Percentiles rank a stretch among this genome's conserved stretches.
Evolutionary conservation across 53 echinoderm and acorn worm species (phyloP).

Genomic region (Luidia sarsii): DNA sequence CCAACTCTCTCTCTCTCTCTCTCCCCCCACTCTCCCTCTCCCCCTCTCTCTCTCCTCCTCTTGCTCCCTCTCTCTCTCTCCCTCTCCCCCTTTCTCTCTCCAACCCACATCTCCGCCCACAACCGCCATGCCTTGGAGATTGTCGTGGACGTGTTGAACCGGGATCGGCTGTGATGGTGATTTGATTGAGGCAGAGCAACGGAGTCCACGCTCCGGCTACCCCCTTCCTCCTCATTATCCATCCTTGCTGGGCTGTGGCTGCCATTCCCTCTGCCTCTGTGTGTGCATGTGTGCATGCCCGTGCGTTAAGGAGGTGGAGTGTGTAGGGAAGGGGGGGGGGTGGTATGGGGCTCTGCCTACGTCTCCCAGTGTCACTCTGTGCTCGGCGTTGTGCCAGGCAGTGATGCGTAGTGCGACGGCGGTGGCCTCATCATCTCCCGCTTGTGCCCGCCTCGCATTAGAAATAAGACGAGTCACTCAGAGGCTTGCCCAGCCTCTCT

Average conservation of each 20-base stretch:
- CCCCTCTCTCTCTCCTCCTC: background rate
- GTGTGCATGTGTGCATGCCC: slow-evolving; percentile 12
- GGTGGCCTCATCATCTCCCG: slow-evolving; percentile 12
- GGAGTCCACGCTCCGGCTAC: slow-evolving; percentile 9
- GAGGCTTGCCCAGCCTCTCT: background rate
- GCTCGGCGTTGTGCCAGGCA: too few species aligned
- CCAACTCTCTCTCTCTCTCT: too few species aligned
- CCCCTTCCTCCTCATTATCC: too few species aligned
- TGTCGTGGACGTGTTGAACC: slow-evolving; percentile 36
- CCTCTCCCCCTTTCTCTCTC: too few species aligned
- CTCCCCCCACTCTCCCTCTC: background rate
- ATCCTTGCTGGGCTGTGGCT: too few species aligned
- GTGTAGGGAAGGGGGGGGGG: too few species aligned
- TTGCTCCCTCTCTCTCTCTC: too few species aligned
- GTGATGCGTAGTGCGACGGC: background rate
- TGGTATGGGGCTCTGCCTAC: too few species aligned
- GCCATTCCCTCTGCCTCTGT: too few species aligned
- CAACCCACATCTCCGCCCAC: background rate
- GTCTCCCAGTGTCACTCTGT: too few species aligned
- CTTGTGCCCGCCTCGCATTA: slow-evolving; percentile 14
- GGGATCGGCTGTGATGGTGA: slow-evolving; percentile 31
- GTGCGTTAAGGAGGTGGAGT: too few species aligned
- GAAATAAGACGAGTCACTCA: slow-evolving; percentile 31
- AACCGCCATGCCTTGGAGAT: slow-evolving; percentile 23
- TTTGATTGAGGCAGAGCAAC: slow-evolving; percentile 51